Percentiles rank a stretch among this genome's conserved stretches.
Evolutionary conservation across 2,888 invertebrate species (phyloP).

Genomic region (Physocephala rufipes): DNA sequence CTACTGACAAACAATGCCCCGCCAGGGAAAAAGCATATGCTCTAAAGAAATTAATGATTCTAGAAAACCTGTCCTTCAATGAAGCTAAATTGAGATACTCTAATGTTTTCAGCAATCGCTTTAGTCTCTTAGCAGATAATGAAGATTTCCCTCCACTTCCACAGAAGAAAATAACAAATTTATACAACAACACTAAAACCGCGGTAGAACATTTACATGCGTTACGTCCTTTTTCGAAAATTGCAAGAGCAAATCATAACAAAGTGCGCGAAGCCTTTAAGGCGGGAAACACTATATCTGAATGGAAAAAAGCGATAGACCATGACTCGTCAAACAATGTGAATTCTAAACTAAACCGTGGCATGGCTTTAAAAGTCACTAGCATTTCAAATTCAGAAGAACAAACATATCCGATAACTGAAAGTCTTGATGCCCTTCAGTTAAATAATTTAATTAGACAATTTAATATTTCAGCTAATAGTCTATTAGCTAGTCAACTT

Average conservation of each 20-base stretch:
- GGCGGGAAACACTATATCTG: too few species aligned
- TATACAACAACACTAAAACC: not conserved
- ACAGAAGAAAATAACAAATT: not conserved
- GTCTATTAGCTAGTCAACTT: not conserved
- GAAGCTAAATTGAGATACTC: not conserved
- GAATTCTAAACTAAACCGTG: too few species aligned
- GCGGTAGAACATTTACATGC: not conserved
- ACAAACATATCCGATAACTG: too few species aligned
- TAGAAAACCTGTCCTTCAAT: not conserved
- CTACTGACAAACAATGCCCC: not conserved
- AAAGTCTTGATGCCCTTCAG: too few species aligned
- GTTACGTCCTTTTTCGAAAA: not conserved
- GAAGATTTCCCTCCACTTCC: not conserved
- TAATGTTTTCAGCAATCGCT: not conserved
- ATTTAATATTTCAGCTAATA: not conserved
- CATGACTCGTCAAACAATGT: too few species aligned
- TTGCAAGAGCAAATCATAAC: not conserved
- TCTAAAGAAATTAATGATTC: not conserved
- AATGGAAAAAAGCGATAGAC: too few species aligned
- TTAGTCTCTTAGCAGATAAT: not conserved
- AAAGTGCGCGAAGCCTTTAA: too few species aligned
- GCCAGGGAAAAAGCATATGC: slow-evolving; percentile 1
- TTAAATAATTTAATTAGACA: not conserved
- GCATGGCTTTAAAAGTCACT: too few species aligned
- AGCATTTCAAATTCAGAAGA: not conserved